phyloP scores from a whole-genome alignment of 1,140 invertebrate genomes.

The Eubasilissa regina region DNA sequence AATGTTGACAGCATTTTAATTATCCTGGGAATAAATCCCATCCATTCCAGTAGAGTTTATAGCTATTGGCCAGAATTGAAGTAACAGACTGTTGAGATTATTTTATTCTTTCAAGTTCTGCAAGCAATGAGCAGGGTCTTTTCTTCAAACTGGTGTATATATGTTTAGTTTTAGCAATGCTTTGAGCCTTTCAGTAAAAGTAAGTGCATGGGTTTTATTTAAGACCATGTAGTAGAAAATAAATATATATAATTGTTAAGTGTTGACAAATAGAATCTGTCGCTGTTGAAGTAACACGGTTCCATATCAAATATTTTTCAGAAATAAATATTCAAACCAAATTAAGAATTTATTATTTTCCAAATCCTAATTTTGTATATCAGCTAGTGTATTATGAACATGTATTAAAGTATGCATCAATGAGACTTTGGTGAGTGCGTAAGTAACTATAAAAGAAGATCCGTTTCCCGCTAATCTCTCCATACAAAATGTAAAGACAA shows the following conservation, averaged over 20 bases:
- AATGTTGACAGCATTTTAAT: too few relatives aligned
- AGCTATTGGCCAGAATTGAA: neutral
- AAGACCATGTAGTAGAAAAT: slow-evolving; percentile 20
- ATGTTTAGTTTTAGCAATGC: slow-evolving; percentile 33
- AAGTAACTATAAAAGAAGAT: too few relatives aligned
- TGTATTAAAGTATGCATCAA: too few relatives aligned
- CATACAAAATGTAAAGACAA: too few relatives aligned
- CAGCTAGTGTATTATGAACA: too few relatives aligned
- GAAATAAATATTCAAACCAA: slow-evolving; percentile 58
- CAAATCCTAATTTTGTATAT: too few relatives aligned
- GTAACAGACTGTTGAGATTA: neutral
- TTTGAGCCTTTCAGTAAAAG: slow-evolving; percentile 31
- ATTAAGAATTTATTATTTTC: slow-evolving; percentile 25
- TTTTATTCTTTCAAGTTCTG: neutral
- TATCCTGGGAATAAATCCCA: too few relatives aligned
- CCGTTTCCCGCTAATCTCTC: too few relatives aligned
- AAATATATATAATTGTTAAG: slow-evolving; percentile 51
- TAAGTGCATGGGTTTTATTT: slow-evolving; percentile 10
- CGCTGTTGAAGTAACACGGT: slow-evolving; percentile 54
- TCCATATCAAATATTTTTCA: slow-evolving; percentile 61
- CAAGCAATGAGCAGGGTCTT: slow-evolving; percentile 32
- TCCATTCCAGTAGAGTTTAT: too few relatives aligned
- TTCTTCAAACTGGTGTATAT: slow-evolving; percentile 9
- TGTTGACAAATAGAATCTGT: slow-evolving; percentile 55
- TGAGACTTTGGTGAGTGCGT: too few relatives aligned